Percentiles rank a stretch among this genome's conserved stretches.
Conservation (phyloP, 2,113 vertebrate genomes). For the Tauraco erythrolophus region DNA sequence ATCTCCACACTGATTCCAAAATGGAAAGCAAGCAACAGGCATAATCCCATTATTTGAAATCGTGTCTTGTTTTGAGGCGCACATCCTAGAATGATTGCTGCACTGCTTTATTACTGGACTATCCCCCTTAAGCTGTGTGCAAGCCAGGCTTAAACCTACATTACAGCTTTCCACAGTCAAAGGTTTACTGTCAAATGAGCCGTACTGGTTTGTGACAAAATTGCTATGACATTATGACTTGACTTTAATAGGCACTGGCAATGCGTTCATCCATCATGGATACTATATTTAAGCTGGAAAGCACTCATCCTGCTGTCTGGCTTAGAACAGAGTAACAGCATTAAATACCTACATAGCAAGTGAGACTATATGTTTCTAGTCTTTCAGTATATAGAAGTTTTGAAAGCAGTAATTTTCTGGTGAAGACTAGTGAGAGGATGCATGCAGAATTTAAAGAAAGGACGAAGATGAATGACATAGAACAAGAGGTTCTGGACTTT, state of each 20-base stretch:
- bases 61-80: not conserved
- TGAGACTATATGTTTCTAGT: not conserved
- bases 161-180: not conserved
- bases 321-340: not conserved
- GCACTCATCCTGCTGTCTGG: not conserved
- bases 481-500: not conserved
- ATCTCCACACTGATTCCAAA: not conserved
- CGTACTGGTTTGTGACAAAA: not conserved
- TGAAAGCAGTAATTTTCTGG: constrained; percentile 2
- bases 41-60: not conserved
- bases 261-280: not conserved
- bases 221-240: not conserved
- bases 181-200: constrained; percentile 16
- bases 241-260: not conserved
- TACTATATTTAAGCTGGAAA: not conserved
- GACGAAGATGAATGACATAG: not conserved
- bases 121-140: not conserved
- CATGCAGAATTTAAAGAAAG: not conserved
- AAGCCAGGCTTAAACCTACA: not conserved
- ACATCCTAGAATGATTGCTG: not conserved
- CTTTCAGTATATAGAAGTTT: not conserved
- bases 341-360: not conserved
- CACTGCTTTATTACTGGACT: not conserved
- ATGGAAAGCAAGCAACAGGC: not conserved
- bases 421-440: not conserved